These are phyloP conservation scores for Melolontha melolontha DNA, from an alignment of 2,888 invertebrate genomes.

Conservation along the genomic window DNA sequence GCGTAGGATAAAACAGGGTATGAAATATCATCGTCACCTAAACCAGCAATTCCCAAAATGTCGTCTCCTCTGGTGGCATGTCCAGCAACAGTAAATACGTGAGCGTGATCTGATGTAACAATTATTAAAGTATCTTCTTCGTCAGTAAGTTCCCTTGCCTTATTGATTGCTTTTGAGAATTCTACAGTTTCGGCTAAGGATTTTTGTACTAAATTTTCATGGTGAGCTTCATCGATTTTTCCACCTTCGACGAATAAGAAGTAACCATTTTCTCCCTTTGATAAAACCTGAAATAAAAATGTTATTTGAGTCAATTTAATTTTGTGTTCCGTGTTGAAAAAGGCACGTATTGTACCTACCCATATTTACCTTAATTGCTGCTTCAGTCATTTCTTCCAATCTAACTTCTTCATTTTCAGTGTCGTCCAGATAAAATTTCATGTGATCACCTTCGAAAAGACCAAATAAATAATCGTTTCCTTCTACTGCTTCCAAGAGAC, in stretches of 20 bases:
- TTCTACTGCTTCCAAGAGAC: constrained; percentile 68
- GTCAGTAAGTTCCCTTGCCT: constrained; percentile 73
- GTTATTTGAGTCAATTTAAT: neutral
- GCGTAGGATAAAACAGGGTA: constrained; percentile 80
- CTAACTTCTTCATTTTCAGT: constrained; percentile 72
- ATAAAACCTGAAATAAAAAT: constrained; percentile 67
- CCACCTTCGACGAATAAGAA: constrained; percentile 85
- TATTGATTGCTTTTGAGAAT: constrained; percentile 70
- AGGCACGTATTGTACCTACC: no score
- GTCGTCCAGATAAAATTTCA: constrained; percentile 75
- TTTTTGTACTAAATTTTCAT: constrained; percentile 73
- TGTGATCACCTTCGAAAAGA: constrained; percentile 57
- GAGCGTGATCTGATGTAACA: constrained; percentile 83
- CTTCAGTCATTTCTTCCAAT: constrained; percentile 84
- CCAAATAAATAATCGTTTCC: constrained; percentile 69
- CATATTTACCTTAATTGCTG: constrained; percentile 71
- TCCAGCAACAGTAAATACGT: constrained; percentile 81
- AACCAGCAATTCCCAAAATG: constrained; percentile 70
- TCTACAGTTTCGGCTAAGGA: constrained; percentile 85
- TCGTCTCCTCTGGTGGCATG: constrained; percentile 75
- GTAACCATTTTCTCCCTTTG: constrained; percentile 74
- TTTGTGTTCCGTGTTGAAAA: no score
- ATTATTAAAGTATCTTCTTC: constrained; percentile 81
- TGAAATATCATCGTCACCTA: constrained; percentile 70
- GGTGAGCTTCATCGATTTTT: constrained; percentile 83